Conservation (phyloP, 1,140 invertebrate species). For the Drosophila equinoxialis region DNA sequence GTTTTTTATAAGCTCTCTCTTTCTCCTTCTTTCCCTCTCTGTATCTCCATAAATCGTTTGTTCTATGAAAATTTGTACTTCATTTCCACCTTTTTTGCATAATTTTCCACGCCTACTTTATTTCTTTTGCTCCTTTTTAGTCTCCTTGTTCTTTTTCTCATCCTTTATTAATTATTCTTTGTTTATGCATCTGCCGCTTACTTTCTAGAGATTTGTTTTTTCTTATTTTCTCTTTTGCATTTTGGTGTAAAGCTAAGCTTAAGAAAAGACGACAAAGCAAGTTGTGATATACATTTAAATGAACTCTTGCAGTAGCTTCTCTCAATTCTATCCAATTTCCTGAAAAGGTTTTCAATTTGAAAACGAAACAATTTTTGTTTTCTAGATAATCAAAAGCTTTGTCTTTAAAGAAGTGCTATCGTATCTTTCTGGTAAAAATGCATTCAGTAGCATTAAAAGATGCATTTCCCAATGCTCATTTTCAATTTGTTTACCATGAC, state of each 20-base stretch:
- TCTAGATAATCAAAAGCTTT: no score
- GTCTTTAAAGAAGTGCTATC: no score
- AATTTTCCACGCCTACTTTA: slow-evolving; percentile 61
- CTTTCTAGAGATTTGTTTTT: slow-evolving; percentile 7
- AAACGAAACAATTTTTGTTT: no score
- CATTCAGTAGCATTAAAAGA: no score
- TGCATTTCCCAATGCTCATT: neutral
- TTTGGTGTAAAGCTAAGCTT: neutral
- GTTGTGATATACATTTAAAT: neutral
- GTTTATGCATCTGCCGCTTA: slow-evolving; percentile 47
- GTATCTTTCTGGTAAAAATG: no score
- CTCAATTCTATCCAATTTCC: no score
- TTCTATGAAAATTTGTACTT: slow-evolving; percentile 71
- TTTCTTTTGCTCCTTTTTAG: slow-evolving; percentile 27
- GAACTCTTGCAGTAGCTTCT: neutral
- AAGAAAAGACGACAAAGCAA: neutral
- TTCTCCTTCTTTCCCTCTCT: neutral
- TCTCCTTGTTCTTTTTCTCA: neutral
- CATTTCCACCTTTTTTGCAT: slow-evolving; percentile 65
- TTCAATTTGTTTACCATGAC: neutral
- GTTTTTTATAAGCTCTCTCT: slow-evolving; percentile 10
- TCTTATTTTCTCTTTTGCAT: neutral
- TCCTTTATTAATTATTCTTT: slow-evolving; percentile 67
- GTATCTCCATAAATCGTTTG: slow-evolving; percentile 44
- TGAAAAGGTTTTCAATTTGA: no score